Base-by-base conservation (phyloP, 1,140 invertebrate species). In the Drosophila nannoptera region DNA sequence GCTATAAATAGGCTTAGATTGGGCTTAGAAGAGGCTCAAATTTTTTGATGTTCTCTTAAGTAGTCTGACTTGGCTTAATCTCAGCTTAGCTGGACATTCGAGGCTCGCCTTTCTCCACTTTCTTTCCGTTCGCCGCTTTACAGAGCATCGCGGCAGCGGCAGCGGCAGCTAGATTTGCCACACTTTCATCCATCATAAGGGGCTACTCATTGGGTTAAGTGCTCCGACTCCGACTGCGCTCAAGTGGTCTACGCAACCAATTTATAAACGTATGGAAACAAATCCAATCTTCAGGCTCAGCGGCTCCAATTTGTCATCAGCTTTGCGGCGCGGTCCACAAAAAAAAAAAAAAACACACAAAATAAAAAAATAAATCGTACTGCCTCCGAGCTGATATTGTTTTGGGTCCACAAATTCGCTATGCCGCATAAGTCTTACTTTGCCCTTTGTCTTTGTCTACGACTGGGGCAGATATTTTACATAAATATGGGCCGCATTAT, bases 181-280 rank as follows among this genome's bases (percentile, higher is more conserved):
- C 42, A 73, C 59, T 69, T 73, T 69, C 52, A 53, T 58, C 43
- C 69, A 32, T 65, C 32, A 54, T 73, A 69, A 60, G 54, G 31
- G 61, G 43, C 70, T 40, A 64, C 73, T 69, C 63, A 74, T 71
- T 69, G 63, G 55, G 73, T 69, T 49, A 64, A 76, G 80, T 76
- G 68, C 42, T 59, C 36, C 49, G 50, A 49, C 43, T 48, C 50
- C 54, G 50, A 61, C 42, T 35, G 71, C 64, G 81, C 72, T 76
- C 81, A 86, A 86, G 81, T 86, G 70, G 81, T 86, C 81, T 86
- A 75, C 67, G 64, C 49, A 48, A 69, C 53, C 77, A 84, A 84
- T 84, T 86, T 84, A 78, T 68, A 73, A 58, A 46, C 31, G 36
- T 9, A n/a, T 22, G 32, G 29, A 62, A 59, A 29, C 33, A 60